Percentiles rank a stretch among this genome's conserved stretches.
These are phyloP conservation scores for Anodontia alba DNA, from an alignment of 2,888 invertebrate genomes.

Conservation along the genomic window DNA sequence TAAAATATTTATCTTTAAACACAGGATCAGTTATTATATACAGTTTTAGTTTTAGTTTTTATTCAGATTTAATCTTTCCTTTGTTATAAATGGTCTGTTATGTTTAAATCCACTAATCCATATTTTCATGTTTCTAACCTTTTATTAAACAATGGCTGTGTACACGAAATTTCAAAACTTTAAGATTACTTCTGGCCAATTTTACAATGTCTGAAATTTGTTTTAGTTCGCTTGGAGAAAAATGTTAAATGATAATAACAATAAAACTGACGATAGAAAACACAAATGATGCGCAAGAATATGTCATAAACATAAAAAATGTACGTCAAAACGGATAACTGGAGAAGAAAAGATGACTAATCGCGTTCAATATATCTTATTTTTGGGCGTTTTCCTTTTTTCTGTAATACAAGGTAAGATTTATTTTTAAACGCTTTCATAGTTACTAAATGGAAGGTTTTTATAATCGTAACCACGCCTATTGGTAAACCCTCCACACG, in stretches of 20 bases:
- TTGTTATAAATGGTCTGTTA: not conserved
- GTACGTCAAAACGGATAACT: not conserved
- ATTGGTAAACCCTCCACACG: not conserved
- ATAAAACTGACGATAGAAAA: not conserved
- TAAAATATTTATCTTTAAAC: not conserved
- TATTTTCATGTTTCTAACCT: not conserved
- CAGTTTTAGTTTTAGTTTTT: not conserved
- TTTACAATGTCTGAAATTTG: too few species aligned
- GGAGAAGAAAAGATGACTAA: not conserved
- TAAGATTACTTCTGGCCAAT: not conserved
- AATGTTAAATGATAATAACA: not conserved
- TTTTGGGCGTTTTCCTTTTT: not conserved
- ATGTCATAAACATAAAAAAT: not conserved
- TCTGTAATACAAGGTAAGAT: not conserved
- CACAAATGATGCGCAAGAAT: not conserved
- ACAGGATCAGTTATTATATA: too few species aligned
- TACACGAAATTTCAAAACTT: not conserved
- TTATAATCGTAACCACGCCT: not conserved
- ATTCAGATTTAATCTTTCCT: not conserved
- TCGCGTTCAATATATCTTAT: not conserved
- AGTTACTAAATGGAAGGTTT: not conserved
- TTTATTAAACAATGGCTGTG: not conserved
- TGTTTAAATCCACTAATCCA: constrained; percentile 6
- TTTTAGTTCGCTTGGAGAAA: too few species aligned
- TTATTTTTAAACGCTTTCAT: not conserved